These are phyloP conservation scores for Brachionus sp. DNA, from an alignment of 1,140 invertebrate genomes.

Conservation along the genomic window DNA sequence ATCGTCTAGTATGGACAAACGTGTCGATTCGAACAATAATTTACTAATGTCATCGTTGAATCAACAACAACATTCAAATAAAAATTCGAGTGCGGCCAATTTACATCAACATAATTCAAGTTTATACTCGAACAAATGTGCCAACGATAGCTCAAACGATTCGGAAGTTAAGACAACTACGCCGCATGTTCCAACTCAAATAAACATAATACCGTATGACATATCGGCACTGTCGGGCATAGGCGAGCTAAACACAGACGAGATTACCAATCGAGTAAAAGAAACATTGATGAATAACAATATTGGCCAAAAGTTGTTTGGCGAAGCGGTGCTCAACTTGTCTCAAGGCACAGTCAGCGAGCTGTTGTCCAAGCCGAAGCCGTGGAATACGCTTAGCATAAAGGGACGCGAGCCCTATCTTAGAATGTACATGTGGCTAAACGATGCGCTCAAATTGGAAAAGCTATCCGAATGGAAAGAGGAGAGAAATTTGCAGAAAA, in stretches of 20 bases:
- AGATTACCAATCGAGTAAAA: conserved; percentile 92
- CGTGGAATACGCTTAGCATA: conserved; percentile 97
- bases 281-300: conserved; percentile 92
- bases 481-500: conserved; percentile 13
- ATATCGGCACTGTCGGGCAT: conserved; percentile 64
- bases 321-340: conserved; percentile 87
- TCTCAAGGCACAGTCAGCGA: conserved; percentile 93
- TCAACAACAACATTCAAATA: no score
- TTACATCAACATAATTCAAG: not conserved
- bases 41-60: not conserved
- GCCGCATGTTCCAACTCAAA: not conserved
- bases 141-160: not conserved
- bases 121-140: not conserved
- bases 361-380: conserved; percentile 91
- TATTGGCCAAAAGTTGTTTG: conserved; percentile 96
- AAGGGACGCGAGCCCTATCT: conserved; percentile 97
- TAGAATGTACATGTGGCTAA: conserved; percentile 93
- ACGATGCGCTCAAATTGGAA: conserved; percentile 87
- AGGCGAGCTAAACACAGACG: conserved; percentile 90
- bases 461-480: conserved; percentile 72
- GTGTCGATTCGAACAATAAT: not conserved
- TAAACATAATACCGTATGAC: conserved; percentile 44
- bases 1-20: not conserved
- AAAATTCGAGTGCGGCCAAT: not conserved
- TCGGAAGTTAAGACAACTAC: not conserved